Base-by-base conservation (phyloP, 2,888 invertebrate species). In the Sipha maydis region DNA sequence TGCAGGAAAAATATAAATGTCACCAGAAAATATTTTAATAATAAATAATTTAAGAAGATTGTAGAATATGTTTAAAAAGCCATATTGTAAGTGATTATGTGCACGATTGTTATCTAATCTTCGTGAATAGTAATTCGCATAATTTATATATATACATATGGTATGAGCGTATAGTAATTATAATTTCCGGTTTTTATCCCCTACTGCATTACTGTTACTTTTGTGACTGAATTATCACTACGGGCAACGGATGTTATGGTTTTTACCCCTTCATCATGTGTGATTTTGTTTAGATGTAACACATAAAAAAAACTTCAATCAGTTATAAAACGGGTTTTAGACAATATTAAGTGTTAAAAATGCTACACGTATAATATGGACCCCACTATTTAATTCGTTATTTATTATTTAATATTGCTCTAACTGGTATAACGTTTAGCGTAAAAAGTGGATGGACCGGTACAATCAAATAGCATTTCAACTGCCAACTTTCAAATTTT, bases 101-200 rank as follows among this genome's bases (percentile, higher is more conserved):
- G 77, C 54, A 54, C 34, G 69, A 78, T 85, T 69, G 77, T 85
- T 85, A 85, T 85, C 77, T 69, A 85, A 85, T 85, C 77, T 69
- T 69, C 69, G 69, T 54, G 85, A 85, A 77, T 34, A n/a, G 41
- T 76, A 69, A 78, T 85, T 85, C 69, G 48, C 77, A 69, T 69
- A 48, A 4, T 71, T 34, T 34, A 34, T 34, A n/a, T 67, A 67
- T 31, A 19, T 76, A 5, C 54, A 79, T 54, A 61, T 48, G 38
- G 56, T 11, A 54, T 56, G 48, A 54, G 79, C 56, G 11, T 41
- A 34, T 56, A 69, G 34, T 73, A 82, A 82, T 88, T 88, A 67
- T n/a, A 61, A 82, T 75, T 76, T 80, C 88, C 88, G 82, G 88
- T 88, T 88, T 84, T 88, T 75, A 80, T 82, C 88, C 82, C 88